Evolutionary conservation across 1,140 invertebrate genomes (phyloP).

Genomic region (Lineus longissimus): DNA sequence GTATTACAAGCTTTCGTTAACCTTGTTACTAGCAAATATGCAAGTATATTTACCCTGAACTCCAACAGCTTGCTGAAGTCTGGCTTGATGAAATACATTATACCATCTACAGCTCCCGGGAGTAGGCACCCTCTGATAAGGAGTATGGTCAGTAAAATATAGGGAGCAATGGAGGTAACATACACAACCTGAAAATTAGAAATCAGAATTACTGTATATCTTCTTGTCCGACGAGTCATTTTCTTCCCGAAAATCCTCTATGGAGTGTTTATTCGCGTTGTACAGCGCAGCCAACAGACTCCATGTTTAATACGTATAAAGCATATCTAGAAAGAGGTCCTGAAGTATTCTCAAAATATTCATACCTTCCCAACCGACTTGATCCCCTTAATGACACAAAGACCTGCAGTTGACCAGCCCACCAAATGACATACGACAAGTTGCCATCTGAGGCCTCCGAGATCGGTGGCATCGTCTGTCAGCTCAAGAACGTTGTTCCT

Average conservation of each 20-base stretch:
- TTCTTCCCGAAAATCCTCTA: no score
- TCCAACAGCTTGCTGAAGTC: constrained; percentile 59
- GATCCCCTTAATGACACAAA: constrained; percentile 51
- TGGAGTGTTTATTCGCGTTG: no score
- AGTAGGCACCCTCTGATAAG: constrained; percentile 48
- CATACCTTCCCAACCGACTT: constrained; percentile 54
- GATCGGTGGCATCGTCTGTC: constrained; percentile 30
- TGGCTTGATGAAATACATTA: constrained; percentile 74
- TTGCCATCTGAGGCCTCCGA: constrained; percentile 39
- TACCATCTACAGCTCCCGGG: constrained; percentile 41
- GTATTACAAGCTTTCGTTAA: no score
- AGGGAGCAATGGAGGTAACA: constrained; percentile 48
- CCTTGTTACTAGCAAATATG: no score
- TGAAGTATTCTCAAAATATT: no score
- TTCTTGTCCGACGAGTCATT: no score
- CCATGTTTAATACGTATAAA: no score
- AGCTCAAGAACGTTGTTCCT: no score
- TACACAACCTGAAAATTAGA: constrained; percentile 16
- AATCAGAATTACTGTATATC: no score
- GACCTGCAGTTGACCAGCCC: constrained; percentile 49
- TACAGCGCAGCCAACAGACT: no score
- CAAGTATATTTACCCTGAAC: constrained; percentile 13
- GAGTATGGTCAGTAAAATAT: constrained; percentile 48
- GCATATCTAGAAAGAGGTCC: no score
- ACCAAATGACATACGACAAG: constrained; percentile 38